phyloP scores from a whole-genome alignment of 2,888 invertebrate genomes.

The Aradus depressus region DNA sequence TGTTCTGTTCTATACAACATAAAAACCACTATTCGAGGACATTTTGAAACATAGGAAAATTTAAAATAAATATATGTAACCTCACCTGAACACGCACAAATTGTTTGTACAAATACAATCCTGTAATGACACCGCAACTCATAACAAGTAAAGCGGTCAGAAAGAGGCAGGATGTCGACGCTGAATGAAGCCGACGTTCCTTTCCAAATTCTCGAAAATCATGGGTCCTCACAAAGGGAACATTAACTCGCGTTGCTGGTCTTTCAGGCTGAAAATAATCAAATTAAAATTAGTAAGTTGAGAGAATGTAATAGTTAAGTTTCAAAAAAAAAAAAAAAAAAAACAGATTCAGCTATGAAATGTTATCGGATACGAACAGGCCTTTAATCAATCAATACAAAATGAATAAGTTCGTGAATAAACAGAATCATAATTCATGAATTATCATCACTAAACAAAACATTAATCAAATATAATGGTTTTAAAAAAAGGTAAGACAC shows the following conservation, averaged over 20 bases:
- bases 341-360: background rate
- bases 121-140: slow-evolving; percentile 57
- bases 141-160: slow-evolving; percentile 58
- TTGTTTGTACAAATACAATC: slow-evolving; percentile 63
- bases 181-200: slow-evolving; percentile 46
- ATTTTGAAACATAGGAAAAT: no score
- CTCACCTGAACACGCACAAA: slow-evolving; percentile 45
- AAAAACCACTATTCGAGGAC: no score
- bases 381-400: background rate
- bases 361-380: no score
- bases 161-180: slow-evolving; percentile 55
- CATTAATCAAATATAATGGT: no score
- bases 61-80: no score
- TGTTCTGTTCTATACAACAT: no score
- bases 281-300: slow-evolving; percentile 21
- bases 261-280: slow-evolving; percentile 30
- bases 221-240: background rate
- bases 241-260: slow-evolving; percentile 13
- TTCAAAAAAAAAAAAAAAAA: no score
- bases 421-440: slow-evolving; percentile 29
- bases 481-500: background rate
- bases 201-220: slow-evolving; percentile 34
- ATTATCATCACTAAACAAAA: slow-evolving; percentile 4
- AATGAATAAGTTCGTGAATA: slow-evolving; percentile 36
- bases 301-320: background rate